Base-by-base conservation (phyloP, 2,113 vertebrate species). In the Gopherus flavomarginatus region DNA sequence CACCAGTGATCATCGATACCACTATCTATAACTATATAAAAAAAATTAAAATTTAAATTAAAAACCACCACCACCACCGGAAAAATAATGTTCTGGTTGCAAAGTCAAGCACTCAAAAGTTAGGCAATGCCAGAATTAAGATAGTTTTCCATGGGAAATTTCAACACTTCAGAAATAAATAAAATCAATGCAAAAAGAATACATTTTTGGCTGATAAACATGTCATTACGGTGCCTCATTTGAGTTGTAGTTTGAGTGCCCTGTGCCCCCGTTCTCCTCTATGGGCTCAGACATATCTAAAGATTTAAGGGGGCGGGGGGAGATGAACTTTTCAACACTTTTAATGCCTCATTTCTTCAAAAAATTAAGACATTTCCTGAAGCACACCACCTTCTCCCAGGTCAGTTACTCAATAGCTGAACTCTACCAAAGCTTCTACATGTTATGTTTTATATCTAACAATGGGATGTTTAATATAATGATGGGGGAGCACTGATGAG, bases 371-470 rank as follows among this genome's bases (percentile, higher is more conserved):
- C 8, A 16, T 69, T n/a, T 69, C 35, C n/a, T 69, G 65, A 69
- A 69, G 65, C 31, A 8, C 4, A 65, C 10, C 8, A n/a, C 65
- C 35, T 69, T 69, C 65, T 8, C 35, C 19, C 17, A 5, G 7
- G 13, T 35, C 17, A n/a, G 29, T 92, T 54, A 59, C 62, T 19
- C 1, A 0, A 90, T 44, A 19, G 42, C 24, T 2, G 27, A 90
- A 54, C 6, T 7, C 8, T 29, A 35, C 56, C 86, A 38, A 44
- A 85, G 81, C 4, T 69, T 80, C 85, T 2, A 35, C 1, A 0
- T 13, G 35, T 5, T 24, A 6, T 57, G 38, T 22, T 69, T 52
- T 17, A 31, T 65, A 11, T 14, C 81, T 13, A 12, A 38, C 2
- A n/a, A 0, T 16, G 29, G 84, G 59, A 1, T 2, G 0, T 29